Evolutionary conservation across 1,140 invertebrate species (phyloP), one percentile per base, ranked within the genome.

Genomic region (Philotrypesis tridentata): DNA sequence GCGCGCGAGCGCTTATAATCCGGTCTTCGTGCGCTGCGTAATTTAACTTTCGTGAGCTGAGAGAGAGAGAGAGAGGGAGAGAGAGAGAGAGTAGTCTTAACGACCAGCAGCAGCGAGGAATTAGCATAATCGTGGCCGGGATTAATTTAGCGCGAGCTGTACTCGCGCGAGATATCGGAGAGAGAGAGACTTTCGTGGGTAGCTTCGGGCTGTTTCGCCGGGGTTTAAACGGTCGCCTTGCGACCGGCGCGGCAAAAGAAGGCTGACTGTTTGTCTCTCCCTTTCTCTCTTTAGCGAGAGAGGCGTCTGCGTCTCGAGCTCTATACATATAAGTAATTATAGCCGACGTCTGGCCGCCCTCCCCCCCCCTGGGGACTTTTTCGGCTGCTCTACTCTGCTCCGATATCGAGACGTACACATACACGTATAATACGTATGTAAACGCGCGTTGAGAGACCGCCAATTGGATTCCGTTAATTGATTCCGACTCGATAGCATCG

Each of bases 31-130:
- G 85, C 83, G 83, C 83, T 87, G 84, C 82, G 84, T 85, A 86
- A 87, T 87, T 86, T 85, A 85, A 86, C 84, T 84, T 87, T 86
- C 84, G 86, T 84, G 86, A 72, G 86, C 83, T 0, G 40, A 17
- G 40, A 43, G 40, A 43, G 40, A 43, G 1, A 43, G 40, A 43
- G 40, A 43, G 40, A 43, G 40, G 17, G 40, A 43, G 48, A 55
- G 48, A 55, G 48, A 55, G 48, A 55, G 21, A 55, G 48, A 55
- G 48, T 48, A 55, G 48, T 55, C 48, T 55, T 55, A 55, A 55
- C 48, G 48, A 55, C 48, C 21, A 17, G 21, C 48, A 55, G 48
- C 48, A 55, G 48, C n/a, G 48, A n/a, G 25, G n/a, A 86, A 85
- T 87, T 85, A 87, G 83, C 84, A 86, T 86, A 87, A 81, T 84